These are phyloP conservation scores for Chalcosyrphus nemorum DNA, from an alignment of 2,888 invertebrate species.

Conservation along the genomic window DNA sequence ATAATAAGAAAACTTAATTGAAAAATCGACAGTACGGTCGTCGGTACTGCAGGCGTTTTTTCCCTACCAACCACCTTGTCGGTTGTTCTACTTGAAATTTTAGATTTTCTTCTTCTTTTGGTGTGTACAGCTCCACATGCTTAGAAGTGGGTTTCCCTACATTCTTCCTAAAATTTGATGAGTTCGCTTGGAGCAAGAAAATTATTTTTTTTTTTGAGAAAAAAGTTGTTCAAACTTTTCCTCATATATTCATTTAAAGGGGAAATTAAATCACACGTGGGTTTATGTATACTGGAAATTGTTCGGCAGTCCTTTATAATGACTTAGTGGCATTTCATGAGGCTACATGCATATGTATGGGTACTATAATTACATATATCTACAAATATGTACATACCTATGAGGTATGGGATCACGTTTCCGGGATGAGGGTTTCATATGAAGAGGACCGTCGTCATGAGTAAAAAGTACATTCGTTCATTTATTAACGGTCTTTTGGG, in stretches of 20 bases:
- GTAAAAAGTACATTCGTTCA: neutral
- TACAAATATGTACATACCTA: neutral
- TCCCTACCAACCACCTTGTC: neutral
- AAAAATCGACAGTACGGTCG: neutral
- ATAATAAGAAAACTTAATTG: neutral
- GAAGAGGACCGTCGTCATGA: too few species aligned
- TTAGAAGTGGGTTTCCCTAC: neutral
- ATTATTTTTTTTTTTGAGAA: neutral
- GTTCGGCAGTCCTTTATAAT: neutral
- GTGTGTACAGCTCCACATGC: neutral
- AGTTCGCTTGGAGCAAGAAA: constrained; percentile 2
- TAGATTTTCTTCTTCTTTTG: neutral
- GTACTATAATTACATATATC: neutral
- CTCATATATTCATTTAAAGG: neutral
- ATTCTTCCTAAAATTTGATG: neutral
- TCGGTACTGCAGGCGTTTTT: neutral
- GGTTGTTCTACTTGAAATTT: neutral
- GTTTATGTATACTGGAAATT: neutral
- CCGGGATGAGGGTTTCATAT: too few species aligned
- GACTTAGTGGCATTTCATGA: neutral
- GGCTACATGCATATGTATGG: neutral
- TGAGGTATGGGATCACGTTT: neutral
- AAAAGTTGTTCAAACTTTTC: neutral
- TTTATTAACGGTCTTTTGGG: neutral
- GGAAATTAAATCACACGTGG: neutral